Conservation (phyloP, 2,888 invertebrate species). For the Chorisops tibialis region DNA sequence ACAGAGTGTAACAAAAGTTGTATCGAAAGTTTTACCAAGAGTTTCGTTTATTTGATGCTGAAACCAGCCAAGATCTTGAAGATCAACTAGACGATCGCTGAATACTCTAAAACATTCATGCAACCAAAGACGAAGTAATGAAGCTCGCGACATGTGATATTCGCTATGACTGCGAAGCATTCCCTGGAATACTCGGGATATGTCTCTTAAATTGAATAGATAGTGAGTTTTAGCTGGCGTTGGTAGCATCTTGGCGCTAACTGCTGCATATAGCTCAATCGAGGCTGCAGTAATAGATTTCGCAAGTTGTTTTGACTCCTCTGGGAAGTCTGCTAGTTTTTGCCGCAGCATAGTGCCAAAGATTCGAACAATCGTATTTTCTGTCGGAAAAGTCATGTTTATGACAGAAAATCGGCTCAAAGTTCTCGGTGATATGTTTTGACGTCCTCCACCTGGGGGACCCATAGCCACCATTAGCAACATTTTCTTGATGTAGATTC, state of each 20-base stretch:
- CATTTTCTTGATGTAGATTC: constrained; percentile 75
- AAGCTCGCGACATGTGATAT: constrained; percentile 67
- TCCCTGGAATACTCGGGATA: constrained; percentile 82
- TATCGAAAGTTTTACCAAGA: constrained; percentile 75
- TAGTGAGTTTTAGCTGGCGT: constrained; percentile 90
- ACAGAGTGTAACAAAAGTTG: constrained; percentile 76
- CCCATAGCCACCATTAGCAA: constrained; percentile 78
- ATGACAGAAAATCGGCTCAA: constrained; percentile 73
- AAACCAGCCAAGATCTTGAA: constrained; percentile 76
- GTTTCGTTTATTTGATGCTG: constrained; percentile 66
- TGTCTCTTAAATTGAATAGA: constrained; percentile 82
- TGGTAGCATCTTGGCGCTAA: constrained; percentile 72
- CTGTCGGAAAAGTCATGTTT: constrained; percentile 79
- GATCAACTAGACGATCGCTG: constrained; percentile 76
- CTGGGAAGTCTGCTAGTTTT: constrained; percentile 72
- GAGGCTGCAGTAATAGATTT: constrained; percentile 69
- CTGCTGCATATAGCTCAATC: constrained; percentile 72
- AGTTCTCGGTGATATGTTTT: constrained; percentile 72
- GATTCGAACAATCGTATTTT: constrained; percentile 72
- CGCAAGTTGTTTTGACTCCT: constrained; percentile 70
- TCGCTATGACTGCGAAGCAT: constrained; percentile 73
- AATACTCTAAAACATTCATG: constrained; percentile 85
- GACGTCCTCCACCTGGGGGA: constrained; percentile 83
- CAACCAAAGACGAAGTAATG: constrained; percentile 77
- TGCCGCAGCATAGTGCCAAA: constrained; percentile 82